These are phyloP conservation scores for Pseudomugil gertrudae DNA, from an alignment of 2,797 vertebrate genomes.

Conservation along the genomic window DNA sequence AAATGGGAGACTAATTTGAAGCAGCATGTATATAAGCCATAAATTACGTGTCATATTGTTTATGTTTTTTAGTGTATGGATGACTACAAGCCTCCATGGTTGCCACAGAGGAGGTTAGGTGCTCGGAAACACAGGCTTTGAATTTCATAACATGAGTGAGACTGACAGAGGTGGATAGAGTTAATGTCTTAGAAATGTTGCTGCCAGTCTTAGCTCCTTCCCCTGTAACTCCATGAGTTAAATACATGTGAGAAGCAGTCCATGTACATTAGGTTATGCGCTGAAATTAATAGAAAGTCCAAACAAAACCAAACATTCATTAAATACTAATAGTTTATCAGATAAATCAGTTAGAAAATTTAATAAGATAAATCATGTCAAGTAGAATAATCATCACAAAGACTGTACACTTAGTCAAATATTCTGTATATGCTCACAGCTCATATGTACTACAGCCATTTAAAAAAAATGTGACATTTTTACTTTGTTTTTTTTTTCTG, in stretches of 20 bases:
- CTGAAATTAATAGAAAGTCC: constrained; percentile 35
- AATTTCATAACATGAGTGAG: constrained; percentile 36
- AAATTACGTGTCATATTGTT: constrained; percentile 30
- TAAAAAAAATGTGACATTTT: neutral
- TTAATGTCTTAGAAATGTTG: constrained; percentile 52
- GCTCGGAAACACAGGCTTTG: constrained; percentile 36
- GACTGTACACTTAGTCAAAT: neutral
- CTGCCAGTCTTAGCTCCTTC: constrained; percentile 49
- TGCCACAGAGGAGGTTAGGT: constrained; percentile 51
- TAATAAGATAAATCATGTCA: neutral
- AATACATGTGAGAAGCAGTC: constrained; percentile 40
- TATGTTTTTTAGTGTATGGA: constrained; percentile 42
- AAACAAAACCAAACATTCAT: constrained; percentile 15
- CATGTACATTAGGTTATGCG: constrained; percentile 30
- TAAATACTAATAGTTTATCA: neutral
- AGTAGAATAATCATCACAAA: neutral
- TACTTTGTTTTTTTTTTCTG: constrained; percentile 34
- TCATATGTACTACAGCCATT: neutral
- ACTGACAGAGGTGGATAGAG: constrained; percentile 71
- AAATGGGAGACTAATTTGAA: constrained; percentile 40
- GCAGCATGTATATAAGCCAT: constrained; percentile 55
- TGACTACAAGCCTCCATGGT: constrained; percentile 22
- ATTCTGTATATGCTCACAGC: neutral
- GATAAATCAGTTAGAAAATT: neutral
- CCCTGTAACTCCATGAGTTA: constrained; percentile 31